A percentile compares a stretch with the other conserved stretches of the same genome.
phyloP scores from a whole-genome alignment of 2,888 invertebrate species.

The Drosophila longiperda region DNA sequence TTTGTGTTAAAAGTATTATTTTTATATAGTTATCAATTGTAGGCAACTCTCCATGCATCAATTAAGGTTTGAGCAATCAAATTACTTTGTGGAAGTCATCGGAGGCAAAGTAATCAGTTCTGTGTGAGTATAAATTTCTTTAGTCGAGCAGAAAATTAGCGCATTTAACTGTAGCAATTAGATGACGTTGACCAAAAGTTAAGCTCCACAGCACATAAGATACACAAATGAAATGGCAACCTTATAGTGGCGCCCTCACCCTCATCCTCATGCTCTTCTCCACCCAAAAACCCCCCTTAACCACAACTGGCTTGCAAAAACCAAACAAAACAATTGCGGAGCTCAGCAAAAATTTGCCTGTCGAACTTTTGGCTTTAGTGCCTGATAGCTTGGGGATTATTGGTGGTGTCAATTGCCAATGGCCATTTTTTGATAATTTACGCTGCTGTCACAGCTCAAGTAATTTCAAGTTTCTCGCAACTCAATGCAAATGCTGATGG shows the following conservation, averaged over 20 bases:
- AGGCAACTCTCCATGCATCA: neutral
- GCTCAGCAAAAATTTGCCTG: conserved; percentile 69
- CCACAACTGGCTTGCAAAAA: conserved; percentile 27
- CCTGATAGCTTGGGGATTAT: conserved; percentile 51
- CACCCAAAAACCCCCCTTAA: conserved; percentile 28
- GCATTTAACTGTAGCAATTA: conserved; percentile 64
- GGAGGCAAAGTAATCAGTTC: conserved; percentile 18
- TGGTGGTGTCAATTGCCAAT: conserved; percentile 79
- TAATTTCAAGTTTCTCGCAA: conserved; percentile 73
- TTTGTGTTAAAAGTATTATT: neutral
- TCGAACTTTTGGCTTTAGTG: conserved; percentile 54
- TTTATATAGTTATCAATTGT: neutral
- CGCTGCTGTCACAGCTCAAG: conserved; percentile 55
- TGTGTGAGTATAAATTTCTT: conserved; percentile 47
- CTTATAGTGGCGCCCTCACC: conserved; percentile 5
- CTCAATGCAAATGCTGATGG: conserved; percentile 80
- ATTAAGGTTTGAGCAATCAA: neutral
- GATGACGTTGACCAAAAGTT: conserved; percentile 43
- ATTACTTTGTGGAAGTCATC: conserved; percentile 7
- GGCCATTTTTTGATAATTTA: conserved; percentile 78
- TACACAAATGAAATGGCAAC: conserved; percentile 32
- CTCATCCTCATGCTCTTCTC: neutral
- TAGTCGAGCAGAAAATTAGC: conserved; percentile 75
- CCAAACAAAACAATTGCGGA: conserved; percentile 69
- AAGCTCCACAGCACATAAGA: conserved; percentile 14